Conservation (phyloP, 2,797 vertebrate genomes). For the Poeciliopsis infans region DNA sequence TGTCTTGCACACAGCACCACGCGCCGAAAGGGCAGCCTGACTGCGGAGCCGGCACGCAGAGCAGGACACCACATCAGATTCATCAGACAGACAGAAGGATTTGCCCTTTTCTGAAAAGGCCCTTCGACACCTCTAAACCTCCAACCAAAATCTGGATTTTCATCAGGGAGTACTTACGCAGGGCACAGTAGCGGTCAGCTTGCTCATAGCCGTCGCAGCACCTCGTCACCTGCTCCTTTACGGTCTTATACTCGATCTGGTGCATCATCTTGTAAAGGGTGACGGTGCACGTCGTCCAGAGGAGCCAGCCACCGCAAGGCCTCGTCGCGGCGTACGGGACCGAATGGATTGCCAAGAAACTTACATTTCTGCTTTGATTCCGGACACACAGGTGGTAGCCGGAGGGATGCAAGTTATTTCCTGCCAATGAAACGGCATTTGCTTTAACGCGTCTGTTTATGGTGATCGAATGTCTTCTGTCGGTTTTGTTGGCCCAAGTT, state of each 20-base stretch:
- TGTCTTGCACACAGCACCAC: slow-evolving; percentile 47
- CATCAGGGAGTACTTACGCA: slow-evolving; percentile 78
- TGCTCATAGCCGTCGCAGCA: slow-evolving; percentile 90
- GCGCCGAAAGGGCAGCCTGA: slow-evolving; percentile 36
- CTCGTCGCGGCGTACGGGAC: slow-evolving; percentile 69
- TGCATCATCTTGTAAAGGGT: slow-evolving; percentile 74
- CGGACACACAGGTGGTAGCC: slow-evolving; percentile 86
- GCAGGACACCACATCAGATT: slow-evolving; percentile 18
- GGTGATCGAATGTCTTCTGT: not conserved
- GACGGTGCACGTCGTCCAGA: slow-evolving; percentile 81
- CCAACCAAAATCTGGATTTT: not conserved
- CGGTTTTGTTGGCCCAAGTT: too few species aligned
- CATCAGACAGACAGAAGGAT: slow-evolving; percentile 6
- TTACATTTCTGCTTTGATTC: slow-evolving; percentile 72
- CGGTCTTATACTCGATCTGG: slow-evolving; percentile 57
- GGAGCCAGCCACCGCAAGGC: slow-evolving; percentile 87
- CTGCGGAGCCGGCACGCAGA: not conserved
- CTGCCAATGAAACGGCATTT: slow-evolving; percentile 58
- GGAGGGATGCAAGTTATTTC: slow-evolving; percentile 78
- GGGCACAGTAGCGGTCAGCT: slow-evolving; percentile 87
- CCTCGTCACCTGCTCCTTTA: slow-evolving; percentile 71
- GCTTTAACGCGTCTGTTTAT: not conserved
- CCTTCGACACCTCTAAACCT: not conserved
- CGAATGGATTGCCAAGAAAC: slow-evolving; percentile 72
- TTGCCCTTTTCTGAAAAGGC: slow-evolving; percentile 1